Conservation (phyloP, 2,797 vertebrate species). For the Emys orbicularis region DNA sequence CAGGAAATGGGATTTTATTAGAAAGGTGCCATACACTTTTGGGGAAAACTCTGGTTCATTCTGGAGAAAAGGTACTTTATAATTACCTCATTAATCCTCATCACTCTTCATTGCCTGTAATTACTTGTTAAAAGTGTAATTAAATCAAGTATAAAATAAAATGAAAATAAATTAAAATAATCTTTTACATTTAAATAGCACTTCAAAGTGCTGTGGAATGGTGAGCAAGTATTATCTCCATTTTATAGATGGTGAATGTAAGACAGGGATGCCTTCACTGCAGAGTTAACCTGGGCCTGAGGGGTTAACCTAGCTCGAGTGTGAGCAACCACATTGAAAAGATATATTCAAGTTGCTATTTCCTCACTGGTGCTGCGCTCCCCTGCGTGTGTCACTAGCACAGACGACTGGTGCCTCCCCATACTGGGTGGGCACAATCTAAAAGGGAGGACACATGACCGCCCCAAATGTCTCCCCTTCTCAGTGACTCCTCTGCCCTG, state of each 20-base stretch:
- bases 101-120: background rate
- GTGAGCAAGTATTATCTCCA: background rate
- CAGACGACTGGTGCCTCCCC: too few relatives aligned
- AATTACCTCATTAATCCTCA: background rate
- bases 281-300: background rate
- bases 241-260: background rate
- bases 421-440: too few relatives aligned
- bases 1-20: background rate
- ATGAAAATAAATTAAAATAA: background rate
- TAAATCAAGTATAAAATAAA: background rate
- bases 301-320: background rate
- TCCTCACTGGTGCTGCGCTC: too few relatives aligned
- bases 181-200: background rate
- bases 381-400: too few relatives aligned
- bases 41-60: background rate
- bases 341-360: background rate
- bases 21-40: background rate
- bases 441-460: too few relatives aligned
- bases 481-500: too few relatives aligned
- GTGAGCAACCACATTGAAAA: background rate
- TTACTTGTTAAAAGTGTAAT: background rate
- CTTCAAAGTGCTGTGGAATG: background rate
- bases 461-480: too few relatives aligned
- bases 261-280: background rate
- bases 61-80: background rate